These are phyloP conservation scores for Nomada hirtipes DNA, from an alignment of 2,888 invertebrate genomes.

Conservation along the genomic window DNA sequence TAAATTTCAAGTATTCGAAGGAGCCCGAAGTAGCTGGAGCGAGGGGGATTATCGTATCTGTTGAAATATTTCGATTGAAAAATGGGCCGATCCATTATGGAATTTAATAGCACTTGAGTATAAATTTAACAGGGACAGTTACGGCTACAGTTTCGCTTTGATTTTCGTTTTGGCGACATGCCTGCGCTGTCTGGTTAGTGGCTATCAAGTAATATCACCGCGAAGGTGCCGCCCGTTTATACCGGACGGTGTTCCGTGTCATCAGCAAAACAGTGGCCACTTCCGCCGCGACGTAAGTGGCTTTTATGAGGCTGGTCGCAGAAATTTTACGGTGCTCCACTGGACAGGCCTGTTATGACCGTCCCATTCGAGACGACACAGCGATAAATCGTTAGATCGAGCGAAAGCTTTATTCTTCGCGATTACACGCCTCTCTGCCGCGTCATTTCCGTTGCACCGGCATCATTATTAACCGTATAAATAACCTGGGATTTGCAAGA, in stretches of 20 bases:
- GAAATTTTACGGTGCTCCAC: slow-evolving; percentile 50
- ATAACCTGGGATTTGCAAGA: too few species aligned
- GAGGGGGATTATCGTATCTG: not conserved
- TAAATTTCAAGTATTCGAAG: not conserved
- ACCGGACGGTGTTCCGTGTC: slow-evolving; percentile 6
- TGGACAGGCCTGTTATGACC: slow-evolving; percentile 13
- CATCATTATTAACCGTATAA: too few species aligned
- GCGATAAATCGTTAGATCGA: slow-evolving; percentile 50
- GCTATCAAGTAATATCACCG: slow-evolving; percentile 29
- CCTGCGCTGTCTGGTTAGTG: too few species aligned
- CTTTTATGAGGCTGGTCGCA: slow-evolving; percentile 46
- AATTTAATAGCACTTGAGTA: too few species aligned
- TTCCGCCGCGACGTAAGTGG: slow-evolving; percentile 27
- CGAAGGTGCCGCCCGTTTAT: slow-evolving; percentile 21
- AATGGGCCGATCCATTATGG: too few species aligned
- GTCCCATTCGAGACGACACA: slow-evolving; percentile 25
- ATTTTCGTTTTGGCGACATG: too few species aligned
- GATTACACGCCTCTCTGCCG: too few species aligned
- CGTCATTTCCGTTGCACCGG: too few species aligned
- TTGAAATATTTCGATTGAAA: slow-evolving; percentile 34
- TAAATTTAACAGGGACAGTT: too few species aligned
- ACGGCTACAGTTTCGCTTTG: too few species aligned
- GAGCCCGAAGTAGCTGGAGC: not conserved
- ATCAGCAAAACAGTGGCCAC: slow-evolving; percentile 40
- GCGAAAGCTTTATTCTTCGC: not conserved